phyloP scores from a whole-genome alignment of 2,113 vertebrate species.

The Carettochelys insculpta region DNA sequence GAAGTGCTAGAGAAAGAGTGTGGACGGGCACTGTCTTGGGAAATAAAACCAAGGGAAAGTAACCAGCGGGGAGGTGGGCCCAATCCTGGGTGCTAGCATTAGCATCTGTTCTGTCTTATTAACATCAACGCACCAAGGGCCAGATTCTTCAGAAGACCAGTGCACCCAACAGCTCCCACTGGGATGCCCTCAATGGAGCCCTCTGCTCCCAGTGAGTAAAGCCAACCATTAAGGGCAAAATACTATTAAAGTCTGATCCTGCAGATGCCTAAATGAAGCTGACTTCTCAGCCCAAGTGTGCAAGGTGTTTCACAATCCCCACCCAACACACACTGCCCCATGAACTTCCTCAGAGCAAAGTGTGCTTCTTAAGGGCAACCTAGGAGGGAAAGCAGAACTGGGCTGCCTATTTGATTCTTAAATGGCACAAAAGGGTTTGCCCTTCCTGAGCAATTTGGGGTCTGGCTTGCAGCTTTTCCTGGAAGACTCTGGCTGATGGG shows the following conservation, averaged over 20 bases:
- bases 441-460: not conserved
- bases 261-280: not conserved
- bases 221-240: not conserved
- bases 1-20: not conserved
- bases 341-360: not conserved
- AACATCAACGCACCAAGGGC: not conserved
- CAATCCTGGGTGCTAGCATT: not conserved
- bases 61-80: fast-evolving
- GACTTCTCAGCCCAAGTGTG: not conserved
- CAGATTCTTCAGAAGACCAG: not conserved
- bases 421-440: not conserved
- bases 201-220: not conserved
- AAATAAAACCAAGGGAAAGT: not conserved
- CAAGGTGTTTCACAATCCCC: not conserved
- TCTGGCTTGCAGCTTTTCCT: not conserved
- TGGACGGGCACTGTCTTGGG: conserved; percentile 36
- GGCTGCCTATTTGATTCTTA: not conserved
- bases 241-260: not conserved
- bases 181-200: not conserved
- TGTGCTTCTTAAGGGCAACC: not conserved
- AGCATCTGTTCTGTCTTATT: not conserved
- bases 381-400: not conserved
- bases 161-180: not conserved
- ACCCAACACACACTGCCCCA: not conserved
- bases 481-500: not conserved